These are phyloP conservation scores for Empidonax traillii DNA, from an alignment of 2,113 vertebrate species.

Conservation along the genomic window DNA sequence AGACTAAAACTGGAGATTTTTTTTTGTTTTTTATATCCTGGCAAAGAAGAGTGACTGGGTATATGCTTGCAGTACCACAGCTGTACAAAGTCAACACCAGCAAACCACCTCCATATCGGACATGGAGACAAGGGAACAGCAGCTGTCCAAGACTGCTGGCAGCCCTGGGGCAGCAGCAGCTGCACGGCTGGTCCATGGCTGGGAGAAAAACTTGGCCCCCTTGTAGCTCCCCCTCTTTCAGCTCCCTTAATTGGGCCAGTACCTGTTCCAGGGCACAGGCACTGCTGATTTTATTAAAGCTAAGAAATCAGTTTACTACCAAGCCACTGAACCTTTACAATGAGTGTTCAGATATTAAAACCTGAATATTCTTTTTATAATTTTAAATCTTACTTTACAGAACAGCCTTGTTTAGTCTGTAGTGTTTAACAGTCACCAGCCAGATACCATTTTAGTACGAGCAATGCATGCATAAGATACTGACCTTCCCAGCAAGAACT, in stretches of 20 bases:
- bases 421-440: background rate
- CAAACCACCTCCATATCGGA: background rate
- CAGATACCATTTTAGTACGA: background rate
- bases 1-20: background rate
- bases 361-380: background rate
- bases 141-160: background rate
- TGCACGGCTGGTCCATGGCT: background rate
- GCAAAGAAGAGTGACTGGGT: background rate
- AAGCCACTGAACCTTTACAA: background rate
- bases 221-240: background rate
- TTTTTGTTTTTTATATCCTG: background rate
- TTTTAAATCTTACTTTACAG: background rate
- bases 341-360: conserved; percentile 29
- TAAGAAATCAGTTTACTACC: background rate
- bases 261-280: background rate
- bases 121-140: background rate
- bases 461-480: background rate
- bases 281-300: conserved; percentile 15
- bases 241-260: background rate
- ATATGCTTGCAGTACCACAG: background rate
- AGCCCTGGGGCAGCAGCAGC: background rate
- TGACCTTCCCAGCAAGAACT: background rate
- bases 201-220: background rate
- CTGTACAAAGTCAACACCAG: background rate
- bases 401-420: conserved; percentile 32